phyloP scores from a whole-genome alignment of 2,888 invertebrate genomes.

The Labia minor region DNA sequence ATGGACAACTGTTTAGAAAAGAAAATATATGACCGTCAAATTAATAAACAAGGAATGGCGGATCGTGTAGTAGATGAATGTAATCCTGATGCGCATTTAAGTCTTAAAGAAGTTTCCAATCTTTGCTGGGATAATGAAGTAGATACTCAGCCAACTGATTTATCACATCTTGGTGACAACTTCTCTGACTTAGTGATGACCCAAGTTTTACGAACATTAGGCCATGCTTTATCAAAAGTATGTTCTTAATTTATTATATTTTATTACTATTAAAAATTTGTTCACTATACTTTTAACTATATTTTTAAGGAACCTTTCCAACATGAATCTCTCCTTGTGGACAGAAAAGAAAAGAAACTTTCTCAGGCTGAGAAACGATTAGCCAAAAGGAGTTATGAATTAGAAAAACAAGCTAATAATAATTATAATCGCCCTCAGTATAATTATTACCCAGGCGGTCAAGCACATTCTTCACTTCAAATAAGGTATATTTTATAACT shows the following conservation, averaged over 20 bases:
- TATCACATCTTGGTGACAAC: conserved; percentile 56
- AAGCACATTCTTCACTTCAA: conserved; percentile 26
- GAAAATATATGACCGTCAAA: conserved; percentile 96
- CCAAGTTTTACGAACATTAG: conserved; percentile 38
- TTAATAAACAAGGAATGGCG: conserved; percentile 96
- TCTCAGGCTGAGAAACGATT: conserved; percentile 87
- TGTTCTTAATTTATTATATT: conserved; percentile 16
- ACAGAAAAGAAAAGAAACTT: conserved; percentile 87
- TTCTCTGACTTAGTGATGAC: conserved; percentile 76
- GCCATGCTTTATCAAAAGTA: background rate
- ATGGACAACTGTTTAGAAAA: conserved; percentile 96
- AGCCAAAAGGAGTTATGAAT: conserved; percentile 85
- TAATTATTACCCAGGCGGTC: conserved; percentile 31
- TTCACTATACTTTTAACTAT: background rate
- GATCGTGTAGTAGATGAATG: conserved; percentile 97
- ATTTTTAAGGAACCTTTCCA: conserved; percentile 66
- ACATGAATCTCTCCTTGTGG: conserved; percentile 88
- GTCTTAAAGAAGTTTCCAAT: conserved; percentile 79
- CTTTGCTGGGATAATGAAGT: conserved; percentile 83
- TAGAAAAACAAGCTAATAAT: conserved; percentile 77
- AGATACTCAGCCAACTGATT: conserved; percentile 66
- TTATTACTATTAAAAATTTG: background rate
- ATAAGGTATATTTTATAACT: conserved; percentile 27
- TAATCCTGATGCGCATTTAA: conserved; percentile 88
- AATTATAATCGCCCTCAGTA: conserved; percentile 38